Conservation (phyloP, 2,888 invertebrate genomes). For the Bellardia pandia region DNA sequence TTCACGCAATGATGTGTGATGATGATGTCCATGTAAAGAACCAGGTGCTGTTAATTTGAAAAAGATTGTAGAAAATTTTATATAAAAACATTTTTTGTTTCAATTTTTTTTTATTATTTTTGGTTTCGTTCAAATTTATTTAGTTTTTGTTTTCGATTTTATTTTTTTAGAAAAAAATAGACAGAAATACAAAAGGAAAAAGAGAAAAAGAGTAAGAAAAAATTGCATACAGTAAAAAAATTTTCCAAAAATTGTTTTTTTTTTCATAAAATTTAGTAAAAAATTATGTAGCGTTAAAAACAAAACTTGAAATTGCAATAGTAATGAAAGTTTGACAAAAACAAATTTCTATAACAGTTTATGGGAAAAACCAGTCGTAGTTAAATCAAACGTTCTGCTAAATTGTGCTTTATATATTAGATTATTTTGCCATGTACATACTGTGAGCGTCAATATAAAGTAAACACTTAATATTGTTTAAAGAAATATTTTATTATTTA, state of each 20-base stretch:
- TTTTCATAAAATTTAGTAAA: constrained; percentile 20
- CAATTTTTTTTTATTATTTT: constrained; percentile 14
- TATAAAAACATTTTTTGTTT: constrained; percentile 36
- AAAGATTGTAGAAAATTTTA: constrained; percentile 46
- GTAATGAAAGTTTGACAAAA: constrained; percentile 5
- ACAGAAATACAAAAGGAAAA: constrained; percentile 43
- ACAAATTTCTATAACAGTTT: neutral
- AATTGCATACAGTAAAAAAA: constrained; percentile 55
- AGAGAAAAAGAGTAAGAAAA: constrained; percentile 60
- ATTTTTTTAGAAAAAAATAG: constrained; percentile 22
- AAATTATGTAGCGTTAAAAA: constrained; percentile 3
- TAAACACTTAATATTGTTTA: no score
- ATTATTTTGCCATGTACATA: neutral
- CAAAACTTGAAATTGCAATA: constrained; percentile 22
- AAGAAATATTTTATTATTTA: no score
- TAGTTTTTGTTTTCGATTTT: neutral
- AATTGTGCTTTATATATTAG: constrained; percentile 23
- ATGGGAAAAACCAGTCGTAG: neutral
- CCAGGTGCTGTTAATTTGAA: constrained; percentile 78
- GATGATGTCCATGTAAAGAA: constrained; percentile 81
- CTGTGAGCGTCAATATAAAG: no score
- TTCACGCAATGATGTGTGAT: constrained; percentile 87
- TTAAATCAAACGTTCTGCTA: constrained; percentile 37
- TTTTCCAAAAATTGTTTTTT: constrained; percentile 9
- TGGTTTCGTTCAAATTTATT: neutral